Conservation (phyloP, 1,140 invertebrate genomes). For the Musca domestica region DNA sequence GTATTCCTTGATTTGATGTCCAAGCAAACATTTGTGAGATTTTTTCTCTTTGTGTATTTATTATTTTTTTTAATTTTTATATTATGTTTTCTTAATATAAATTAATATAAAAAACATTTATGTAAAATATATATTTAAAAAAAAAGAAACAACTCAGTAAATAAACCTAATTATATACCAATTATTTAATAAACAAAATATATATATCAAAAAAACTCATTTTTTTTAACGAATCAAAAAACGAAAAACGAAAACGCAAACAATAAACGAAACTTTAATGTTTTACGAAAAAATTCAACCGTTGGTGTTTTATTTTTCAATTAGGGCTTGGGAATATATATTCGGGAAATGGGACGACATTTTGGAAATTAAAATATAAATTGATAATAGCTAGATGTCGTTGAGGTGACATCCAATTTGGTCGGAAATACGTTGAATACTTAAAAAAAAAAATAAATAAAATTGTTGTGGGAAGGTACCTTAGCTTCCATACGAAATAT, state of each 20-base stretch:
- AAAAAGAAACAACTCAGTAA: background rate
- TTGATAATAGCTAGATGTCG: no score
- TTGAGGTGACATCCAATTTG: no score
- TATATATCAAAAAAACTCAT: background rate
- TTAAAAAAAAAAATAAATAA: no score
- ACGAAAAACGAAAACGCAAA: conserved; percentile 1
- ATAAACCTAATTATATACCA: no score
- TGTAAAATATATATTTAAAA: background rate
- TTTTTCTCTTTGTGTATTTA: conserved; percentile 13
- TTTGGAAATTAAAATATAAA: no score
- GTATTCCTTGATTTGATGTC: background rate
- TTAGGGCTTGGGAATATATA: no score
- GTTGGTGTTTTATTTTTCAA: background rate
- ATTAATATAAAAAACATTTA: conserved; percentile 2
- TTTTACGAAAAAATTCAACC: background rate
- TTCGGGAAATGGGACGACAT: no score
- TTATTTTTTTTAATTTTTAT: background rate
- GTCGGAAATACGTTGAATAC: no score
- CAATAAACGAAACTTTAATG: background rate
- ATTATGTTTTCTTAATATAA: conserved; percentile 22
- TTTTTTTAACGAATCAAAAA: conserved; percentile 4
- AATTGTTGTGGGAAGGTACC: no score
- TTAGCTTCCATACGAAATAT: no score
- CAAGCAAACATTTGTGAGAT: conserved; percentile 1
- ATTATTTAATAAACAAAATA: background rate